phyloP scores from a whole-genome alignment of 1,140 invertebrate species.

The Drosophila sechellia region DNA sequence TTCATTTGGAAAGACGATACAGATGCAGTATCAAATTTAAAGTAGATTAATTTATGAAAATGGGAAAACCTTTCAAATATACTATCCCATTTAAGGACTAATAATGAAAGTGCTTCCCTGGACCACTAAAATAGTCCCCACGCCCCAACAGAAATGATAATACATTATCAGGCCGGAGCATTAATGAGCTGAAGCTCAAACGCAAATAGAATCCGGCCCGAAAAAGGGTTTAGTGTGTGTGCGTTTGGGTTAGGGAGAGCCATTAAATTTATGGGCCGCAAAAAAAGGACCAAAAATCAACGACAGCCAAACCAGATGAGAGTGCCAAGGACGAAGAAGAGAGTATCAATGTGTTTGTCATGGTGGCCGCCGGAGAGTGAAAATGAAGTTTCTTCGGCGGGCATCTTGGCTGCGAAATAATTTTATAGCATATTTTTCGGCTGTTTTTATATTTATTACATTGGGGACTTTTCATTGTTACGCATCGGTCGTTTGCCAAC shows the following conservation, averaged over 20 bases:
- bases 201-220: conserved; percentile 32
- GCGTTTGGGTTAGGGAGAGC: conserved; percentile 28
- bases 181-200: conserved; percentile 65
- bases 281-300: conserved; percentile 76
- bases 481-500: conserved; percentile 77
- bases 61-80: not conserved
- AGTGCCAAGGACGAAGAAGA: not conserved
- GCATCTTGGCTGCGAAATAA: conserved; percentile 64
- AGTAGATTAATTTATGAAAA: no score
- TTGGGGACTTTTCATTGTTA: conserved; percentile 82
- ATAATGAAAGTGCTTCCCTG: conserved; percentile 30
- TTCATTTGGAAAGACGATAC: no score
- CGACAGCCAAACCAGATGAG: conserved; percentile 56
- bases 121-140: conserved; percentile 25
- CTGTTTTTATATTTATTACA: conserved; percentile 84
- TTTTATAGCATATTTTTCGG: conserved; percentile 84
- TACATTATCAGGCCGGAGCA: conserved; percentile 62
- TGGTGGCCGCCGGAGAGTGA: not conserved
- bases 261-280: conserved; percentile 77
- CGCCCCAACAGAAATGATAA: conserved; percentile 50
- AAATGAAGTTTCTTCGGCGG: conserved; percentile 31
- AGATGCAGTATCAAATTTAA: no score
- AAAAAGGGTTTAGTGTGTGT: conserved; percentile 38
- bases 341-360: conserved; percentile 36
- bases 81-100: not conserved